Evolutionary conservation across 2,797 vertebrate species (phyloP).

Genomic region (Acipenser transmontanus): DNA sequence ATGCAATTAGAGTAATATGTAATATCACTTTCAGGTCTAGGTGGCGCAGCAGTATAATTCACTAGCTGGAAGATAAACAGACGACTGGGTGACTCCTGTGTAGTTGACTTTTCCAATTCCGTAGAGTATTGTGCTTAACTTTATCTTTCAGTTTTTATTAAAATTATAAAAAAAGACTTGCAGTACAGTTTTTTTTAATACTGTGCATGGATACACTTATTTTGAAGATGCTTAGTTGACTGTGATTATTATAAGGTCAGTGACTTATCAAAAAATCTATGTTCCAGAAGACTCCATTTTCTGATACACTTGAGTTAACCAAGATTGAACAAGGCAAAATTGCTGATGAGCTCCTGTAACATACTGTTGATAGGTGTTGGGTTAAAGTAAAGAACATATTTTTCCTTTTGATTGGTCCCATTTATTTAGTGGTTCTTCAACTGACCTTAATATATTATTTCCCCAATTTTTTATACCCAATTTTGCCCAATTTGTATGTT

Average conservation of each 20-base stretch:
- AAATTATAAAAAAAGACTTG: no score
- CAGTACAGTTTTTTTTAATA: slow-evolving; percentile 33
- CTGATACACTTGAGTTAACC: background rate
- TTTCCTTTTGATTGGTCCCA: no score
- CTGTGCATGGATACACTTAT: slow-evolving; percentile 29
- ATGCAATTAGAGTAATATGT: no score
- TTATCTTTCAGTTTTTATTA: background rate
- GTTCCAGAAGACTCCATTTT: background rate
- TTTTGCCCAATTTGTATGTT: no score
- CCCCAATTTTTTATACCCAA: no score
- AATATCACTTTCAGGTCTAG: background rate
- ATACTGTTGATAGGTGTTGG: slow-evolving; percentile 5
- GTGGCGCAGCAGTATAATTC: slow-evolving; percentile 28
- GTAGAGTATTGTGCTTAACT: no score
- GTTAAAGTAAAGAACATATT: no score
- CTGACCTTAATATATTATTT: no score
- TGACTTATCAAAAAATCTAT: background rate
- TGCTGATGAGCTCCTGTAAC: slow-evolving; percentile 21
- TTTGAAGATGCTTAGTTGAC: slow-evolving; percentile 19
- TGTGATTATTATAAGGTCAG: slow-evolving; percentile 15
- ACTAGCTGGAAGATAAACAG: slow-evolving; percentile 26
- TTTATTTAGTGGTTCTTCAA: no score
- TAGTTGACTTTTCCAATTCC: no score
- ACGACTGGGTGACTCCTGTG: no score
- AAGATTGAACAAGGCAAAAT: slow-evolving; percentile 10